Evolutionary conservation across 2,888 invertebrate species (phyloP), one percentile per base, ranked within the genome.

Genomic region (Ichneumoninae sp.): DNA sequence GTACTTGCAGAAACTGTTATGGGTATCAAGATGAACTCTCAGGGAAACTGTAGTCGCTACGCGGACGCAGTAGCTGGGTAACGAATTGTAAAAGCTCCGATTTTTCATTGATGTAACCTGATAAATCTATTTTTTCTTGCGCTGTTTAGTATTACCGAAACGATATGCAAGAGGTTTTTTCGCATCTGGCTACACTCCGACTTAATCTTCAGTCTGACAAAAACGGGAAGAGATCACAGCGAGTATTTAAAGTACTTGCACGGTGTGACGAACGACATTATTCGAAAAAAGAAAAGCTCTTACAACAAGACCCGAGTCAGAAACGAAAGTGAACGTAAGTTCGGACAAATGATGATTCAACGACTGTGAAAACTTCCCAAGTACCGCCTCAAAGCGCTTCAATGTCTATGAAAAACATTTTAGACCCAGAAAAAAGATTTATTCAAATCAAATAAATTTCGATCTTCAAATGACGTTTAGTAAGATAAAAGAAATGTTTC

Each of bases 141-240:
- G 50, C n/a, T 7, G 1, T 40, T 40, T 5, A 50, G 50, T 1
- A 0, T 1, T 16, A n/a, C 1, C 16, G 50, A 50, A 50, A 50
- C 50, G n/a, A 40, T 40, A 8, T 6, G 1, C 87, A 93, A 92
- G 92, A 92, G 95, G 10, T 90, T 95, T 75, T 94, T 94, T 87
- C 94, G 94, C 87, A 92, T 94, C 0, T 97, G 96, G 96, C 92
- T 96, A 81, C 96, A 96, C 92, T 94, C 95, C 0, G 95, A 96
- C 76, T 93, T 94, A 0, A 92, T 96, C 52, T 97, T 95, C 92
- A 94, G 94, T 66, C 90, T 94, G 13, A 94, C 95, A 0, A 92
- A 93, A 66, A 93, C 94, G 71, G 95, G 95, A 1, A 94, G 94
- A 86, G 92, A 94, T 76, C 95, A 95, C 89, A 93, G 94, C 68